Percentiles rank a stretch among this genome's conserved stretches.
These are phyloP conservation scores for Falco peregrinus DNA, from an alignment of 2,797 vertebrate species.

Conservation along the genomic window DNA sequence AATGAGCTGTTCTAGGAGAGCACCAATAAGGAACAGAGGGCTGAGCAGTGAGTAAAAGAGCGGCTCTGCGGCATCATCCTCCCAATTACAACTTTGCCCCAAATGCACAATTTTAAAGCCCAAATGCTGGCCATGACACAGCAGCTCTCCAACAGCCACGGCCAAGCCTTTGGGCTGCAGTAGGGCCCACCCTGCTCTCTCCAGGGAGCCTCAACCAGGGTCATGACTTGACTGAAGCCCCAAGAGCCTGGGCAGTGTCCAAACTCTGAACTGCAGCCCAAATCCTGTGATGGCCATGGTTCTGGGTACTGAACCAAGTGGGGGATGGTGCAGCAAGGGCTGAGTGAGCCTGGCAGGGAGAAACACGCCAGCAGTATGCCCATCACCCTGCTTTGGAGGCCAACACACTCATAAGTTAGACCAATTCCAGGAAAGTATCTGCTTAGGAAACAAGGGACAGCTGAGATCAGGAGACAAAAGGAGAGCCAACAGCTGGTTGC, in stretches of 20 bases:
- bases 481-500: not conserved
- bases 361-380: rapidly evolving
- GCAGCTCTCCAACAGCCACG: rapidly evolving
- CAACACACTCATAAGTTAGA: not conserved
- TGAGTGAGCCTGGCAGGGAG: not conserved
- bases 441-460: not conserved
- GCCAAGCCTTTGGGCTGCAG: not conserved
- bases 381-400: not conserved
- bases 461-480: no score
- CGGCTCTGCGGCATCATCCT: not conserved
- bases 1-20: not conserved
- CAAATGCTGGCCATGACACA: rapidly evolving
- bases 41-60: not conserved
- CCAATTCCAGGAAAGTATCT: not conserved
- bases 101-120: not conserved
- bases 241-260: not conserved
- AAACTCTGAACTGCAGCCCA: not conserved
- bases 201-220: not conserved
- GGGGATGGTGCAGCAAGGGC: not conserved
- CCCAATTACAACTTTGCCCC: not conserved
- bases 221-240: not conserved
- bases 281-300: rapidly evolving
- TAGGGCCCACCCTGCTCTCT: not conserved
- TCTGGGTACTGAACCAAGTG: not conserved
- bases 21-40: not conserved